Conservation (phyloP, 2,888 invertebrate species). For the Pristionchus exspectatus region DNA sequence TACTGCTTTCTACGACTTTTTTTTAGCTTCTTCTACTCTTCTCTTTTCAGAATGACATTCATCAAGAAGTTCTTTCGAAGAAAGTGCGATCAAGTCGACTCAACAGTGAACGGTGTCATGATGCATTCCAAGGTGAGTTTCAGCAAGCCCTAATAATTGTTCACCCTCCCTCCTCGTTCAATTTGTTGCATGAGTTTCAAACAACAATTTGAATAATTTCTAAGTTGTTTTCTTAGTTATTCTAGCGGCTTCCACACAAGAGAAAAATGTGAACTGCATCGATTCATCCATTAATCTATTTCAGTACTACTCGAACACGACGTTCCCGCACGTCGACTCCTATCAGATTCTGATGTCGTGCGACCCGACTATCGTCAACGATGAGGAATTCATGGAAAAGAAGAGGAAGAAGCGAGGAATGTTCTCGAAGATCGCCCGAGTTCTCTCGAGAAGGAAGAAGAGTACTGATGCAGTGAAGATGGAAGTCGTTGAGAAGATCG, state of each 20-base stretch:
- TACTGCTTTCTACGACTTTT: neutral
- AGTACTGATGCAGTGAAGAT: neutral
- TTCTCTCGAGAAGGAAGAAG: neutral
- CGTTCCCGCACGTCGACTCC: neutral
- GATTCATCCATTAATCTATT: neutral
- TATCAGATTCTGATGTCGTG: neutral
- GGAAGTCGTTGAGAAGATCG: neutral
- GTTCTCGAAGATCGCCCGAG: neutral
- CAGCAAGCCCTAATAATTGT: neutral
- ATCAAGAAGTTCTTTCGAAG: neutral
- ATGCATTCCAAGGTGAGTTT: neutral
- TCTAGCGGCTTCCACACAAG: too few species aligned
- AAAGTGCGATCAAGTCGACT: neutral
- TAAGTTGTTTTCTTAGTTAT: too few species aligned
- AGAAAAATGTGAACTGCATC: too few species aligned
- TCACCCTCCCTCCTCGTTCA: neutral
- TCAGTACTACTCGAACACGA: slow-evolving; percentile 1
- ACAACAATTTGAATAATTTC: too few species aligned
- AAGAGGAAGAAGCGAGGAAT: neutral
- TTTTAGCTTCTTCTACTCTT: neutral
- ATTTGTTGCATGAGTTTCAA: neutral
- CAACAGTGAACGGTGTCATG: neutral
- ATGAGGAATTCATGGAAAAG: neutral
- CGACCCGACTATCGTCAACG: neutral
- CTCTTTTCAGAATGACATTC: neutral